Base-by-base conservation (phyloP, 2,113 vertebrate genomes). In the Trochalopteron elliotii region DNA sequence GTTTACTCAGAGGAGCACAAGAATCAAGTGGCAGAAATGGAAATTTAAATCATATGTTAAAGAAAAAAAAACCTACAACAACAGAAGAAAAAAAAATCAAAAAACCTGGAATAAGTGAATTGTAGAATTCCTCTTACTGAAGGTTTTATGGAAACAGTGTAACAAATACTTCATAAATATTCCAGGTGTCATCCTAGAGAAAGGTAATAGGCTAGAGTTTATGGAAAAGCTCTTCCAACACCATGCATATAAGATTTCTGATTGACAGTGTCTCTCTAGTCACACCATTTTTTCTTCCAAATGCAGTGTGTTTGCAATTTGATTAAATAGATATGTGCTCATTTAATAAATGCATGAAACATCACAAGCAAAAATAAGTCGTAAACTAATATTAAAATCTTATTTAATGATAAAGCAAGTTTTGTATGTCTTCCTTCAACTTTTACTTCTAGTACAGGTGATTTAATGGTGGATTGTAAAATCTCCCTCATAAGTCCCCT, bases 41-140 rank as follows among this genome's bases (percentile, higher is more conserved):
- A 64, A 72, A 78, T 44, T 72, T 40, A 72, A 74, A 49, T 12
- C 27, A 9, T 1, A 4, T 52, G 27, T 56, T 31, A 56, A 12
- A 35, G 53, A 39, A 45, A 37, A 67, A 60, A 60, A 60, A 4
- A 12, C 0, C 2, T 0, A n/a, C 18, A 10, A 16, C 3, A 61
- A 28, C 3, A 33, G 60, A 52, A 17, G 2, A 31, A 42, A 35
- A 70, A 59, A 21, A 47, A 12, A 35, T 16, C 7, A 12, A 61
- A 25, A 50, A 42, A 6, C 2, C 50, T 44, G 35, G 64, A 44
- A 12, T 12, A 45, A 42, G 11, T 23, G 27, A 91, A 28, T 24
- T 12, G 31, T 72, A 52, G 10, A 81, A 72, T 42, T 63, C 25
- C 20, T 35, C 2, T 63, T 53, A 35, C 15, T 53, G 22, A 68